phyloP scores from a whole-genome alignment of 2,888 invertebrate species.

The Halictus quadricinctus region DNA sequence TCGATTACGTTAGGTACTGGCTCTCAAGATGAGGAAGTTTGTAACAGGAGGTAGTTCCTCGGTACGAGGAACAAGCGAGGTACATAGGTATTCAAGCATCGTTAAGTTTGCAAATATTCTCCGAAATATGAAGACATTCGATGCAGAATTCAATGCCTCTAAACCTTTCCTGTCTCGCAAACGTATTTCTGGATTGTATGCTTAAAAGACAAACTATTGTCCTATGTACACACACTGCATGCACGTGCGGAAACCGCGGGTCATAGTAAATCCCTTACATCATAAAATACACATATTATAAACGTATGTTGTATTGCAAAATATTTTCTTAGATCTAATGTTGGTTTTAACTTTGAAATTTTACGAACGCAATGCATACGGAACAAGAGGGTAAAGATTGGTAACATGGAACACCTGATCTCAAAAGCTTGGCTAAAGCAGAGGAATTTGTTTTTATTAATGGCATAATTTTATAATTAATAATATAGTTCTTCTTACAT shows the following conservation, averaged over 20 bases:
- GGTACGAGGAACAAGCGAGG: not conserved
- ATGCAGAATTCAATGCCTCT: conserved; percentile 1
- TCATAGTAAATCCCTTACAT: not conserved
- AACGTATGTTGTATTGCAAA: not conserved
- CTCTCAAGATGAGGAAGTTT: conserved; percentile 32
- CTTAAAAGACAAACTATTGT: not conserved
- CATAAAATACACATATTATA: not conserved
- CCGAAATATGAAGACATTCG: not conserved
- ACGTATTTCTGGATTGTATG: not conserved
- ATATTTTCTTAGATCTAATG: not conserved
- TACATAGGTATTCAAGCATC: not conserved
- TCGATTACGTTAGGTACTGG: conserved; percentile 41
- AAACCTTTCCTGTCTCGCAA: conserved; percentile 2
- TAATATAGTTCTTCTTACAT: no score
- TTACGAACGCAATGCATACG: not conserved
- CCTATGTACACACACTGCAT: not conserved
- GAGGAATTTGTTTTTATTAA: no score
- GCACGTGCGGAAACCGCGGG: not conserved
- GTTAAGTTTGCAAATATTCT: conserved; percentile 25
- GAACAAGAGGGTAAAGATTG: no score
- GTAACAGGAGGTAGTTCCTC: not conserved
- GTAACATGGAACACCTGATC: no score
- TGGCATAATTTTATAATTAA: no score
- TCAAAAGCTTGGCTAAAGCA: no score
- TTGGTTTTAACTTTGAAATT: not conserved